Evolutionary conservation across 2,888 invertebrate genomes (phyloP), one percentile per base, ranked within the genome.

Genomic region (Diadegma fenestrale): DNA sequence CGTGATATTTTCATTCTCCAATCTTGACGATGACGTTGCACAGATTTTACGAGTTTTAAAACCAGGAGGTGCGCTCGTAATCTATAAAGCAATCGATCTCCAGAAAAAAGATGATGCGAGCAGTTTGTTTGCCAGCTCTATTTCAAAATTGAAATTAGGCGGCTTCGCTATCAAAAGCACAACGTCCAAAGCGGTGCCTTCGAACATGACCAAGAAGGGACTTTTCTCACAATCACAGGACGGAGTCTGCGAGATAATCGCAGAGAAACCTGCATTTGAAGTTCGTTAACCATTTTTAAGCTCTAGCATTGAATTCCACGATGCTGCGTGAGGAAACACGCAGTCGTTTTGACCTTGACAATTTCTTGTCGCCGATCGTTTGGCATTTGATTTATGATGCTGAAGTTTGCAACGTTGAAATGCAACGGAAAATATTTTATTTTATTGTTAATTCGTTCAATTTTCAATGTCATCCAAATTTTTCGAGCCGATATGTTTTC

Each of bases 1-100:
- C 89, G 93, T 95, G 0, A 94, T 97, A 86, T 88, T 97, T 79
- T 96, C 90, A 6, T 87, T 95, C 93, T 87, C 93, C 85, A 90
- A 95, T 94, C 90, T 93, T 84, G 86, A 91, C 78, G 91, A 92
- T 22, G 84, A 96, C 22, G 93, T 96, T 75, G 94, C 95, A 30
- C 94, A 96, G 87, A 93, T 95, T 22, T 92, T 97, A 26, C 95
- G 95, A 89, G 91, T 96, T 22, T 94, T 97, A 6, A 96, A 96
- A 91, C 96, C 96, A 0, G 95, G 94, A 83, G 97, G 97, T 14
- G 95, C 93, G 89, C 87, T 97, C 6, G 91, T 96, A 75, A 87
- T 96, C 30, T 94, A 94, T 85, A 95, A 96, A 88, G 92, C 93
- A 69, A 91, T 94, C 12, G 90, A 92, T 2, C 89, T 88, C 14